Evolutionary conservation across 92 coral and sea anemone species (phyloP), one percentile per base, ranked within the genome.

Genomic region (Bergia sp.): DNA sequence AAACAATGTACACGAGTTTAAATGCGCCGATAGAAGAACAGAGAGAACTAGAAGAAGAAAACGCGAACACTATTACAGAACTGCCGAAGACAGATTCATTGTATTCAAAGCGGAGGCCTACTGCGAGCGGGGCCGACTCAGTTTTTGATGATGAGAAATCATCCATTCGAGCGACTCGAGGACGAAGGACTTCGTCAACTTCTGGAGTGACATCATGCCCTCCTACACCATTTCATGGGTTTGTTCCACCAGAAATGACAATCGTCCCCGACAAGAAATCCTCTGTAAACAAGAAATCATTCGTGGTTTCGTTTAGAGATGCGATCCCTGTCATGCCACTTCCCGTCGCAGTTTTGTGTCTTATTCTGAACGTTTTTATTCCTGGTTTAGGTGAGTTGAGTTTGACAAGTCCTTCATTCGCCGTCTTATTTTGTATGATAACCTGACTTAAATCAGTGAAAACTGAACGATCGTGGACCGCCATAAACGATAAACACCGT

Each of bases 381-480:
- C 99, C 99, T 21, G 98, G 99, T 23, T 89, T 92, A 49, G 99
- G 99, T 97, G 81, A 89, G 93, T 55, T 79, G 53, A 57, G 21
- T 20, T 88, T 37, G 36, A 42, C 40, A 40, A 79, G 41, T 61
- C 40, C 72, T 18, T 73, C 55, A 20, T 49, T 81, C 7, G 41
- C 12, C 8, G 16, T 36, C n/a, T 20, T 20, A 18, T 66, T n/a
- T 73, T 71, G 50, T n/a, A 65, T 73, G 58, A 69, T 61, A 82
- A 76, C 69, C 74, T 44, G 77, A 38, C 15, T 66, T 16, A 13
- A 66, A 42, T 41, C 41, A 15, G 40, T 76, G 43, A 38, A 89
- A 42, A 83, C 3, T 12, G 12, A 16, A 39, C 45, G n/a, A 20
- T 76, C 29, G 45, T 45, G 43, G 40, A 78, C 73, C 67, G 64